phyloP scores from a whole-genome alignment of 30 jellyfish, hydroid and myxozoan genomes.

The Hydractinia echinata region DNA sequence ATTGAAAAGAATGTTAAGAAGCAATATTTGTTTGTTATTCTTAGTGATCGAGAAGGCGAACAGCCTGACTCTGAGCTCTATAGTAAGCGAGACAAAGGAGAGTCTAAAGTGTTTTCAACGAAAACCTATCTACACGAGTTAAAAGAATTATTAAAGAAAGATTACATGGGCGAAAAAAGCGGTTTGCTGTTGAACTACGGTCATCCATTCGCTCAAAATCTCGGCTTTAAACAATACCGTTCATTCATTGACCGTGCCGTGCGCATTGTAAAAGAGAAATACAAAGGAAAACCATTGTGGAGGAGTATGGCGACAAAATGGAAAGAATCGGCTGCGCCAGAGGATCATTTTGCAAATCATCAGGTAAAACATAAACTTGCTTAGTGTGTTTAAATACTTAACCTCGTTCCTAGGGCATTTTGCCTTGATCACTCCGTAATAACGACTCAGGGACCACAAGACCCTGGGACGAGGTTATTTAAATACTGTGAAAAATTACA shows the following conservation, averaged over 20 bases:
- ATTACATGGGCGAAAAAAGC: slow-evolving; percentile 76
- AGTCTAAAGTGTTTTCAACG: slow-evolving; percentile 38
- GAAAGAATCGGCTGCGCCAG: slow-evolving; percentile 51
- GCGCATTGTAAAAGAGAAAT: slow-evolving; percentile 47
- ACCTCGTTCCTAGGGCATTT: too few relatives aligned
- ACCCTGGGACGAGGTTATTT: too few relatives aligned
- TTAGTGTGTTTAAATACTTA: too few relatives aligned
- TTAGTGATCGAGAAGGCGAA: slow-evolving; percentile 21
- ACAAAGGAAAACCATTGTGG: slow-evolving; percentile 78
- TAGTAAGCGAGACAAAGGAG: slow-evolving; percentile 6
- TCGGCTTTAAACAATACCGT: slow-evolving; percentile 64
- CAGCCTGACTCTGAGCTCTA: slow-evolving; percentile 7
- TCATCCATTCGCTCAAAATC: slow-evolving; percentile 46
- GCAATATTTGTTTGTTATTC: not conserved
- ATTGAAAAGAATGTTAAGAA: not conserved
- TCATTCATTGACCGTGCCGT: slow-evolving; percentile 76
- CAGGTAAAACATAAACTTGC: slow-evolving; percentile 48
- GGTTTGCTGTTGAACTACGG: slow-evolving; percentile 86
- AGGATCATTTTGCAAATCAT: slow-evolving; percentile 53
- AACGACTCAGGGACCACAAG: too few relatives aligned
- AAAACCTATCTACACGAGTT: slow-evolving; percentile 53
- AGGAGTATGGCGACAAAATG: slow-evolving; percentile 83
- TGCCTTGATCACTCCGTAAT: too few relatives aligned
- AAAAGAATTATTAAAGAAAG: slow-evolving; percentile 40
- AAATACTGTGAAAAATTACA: too few relatives aligned